Conservation (phyloP, 1,140 invertebrate species). For the Diorhabda carinulata region DNA sequence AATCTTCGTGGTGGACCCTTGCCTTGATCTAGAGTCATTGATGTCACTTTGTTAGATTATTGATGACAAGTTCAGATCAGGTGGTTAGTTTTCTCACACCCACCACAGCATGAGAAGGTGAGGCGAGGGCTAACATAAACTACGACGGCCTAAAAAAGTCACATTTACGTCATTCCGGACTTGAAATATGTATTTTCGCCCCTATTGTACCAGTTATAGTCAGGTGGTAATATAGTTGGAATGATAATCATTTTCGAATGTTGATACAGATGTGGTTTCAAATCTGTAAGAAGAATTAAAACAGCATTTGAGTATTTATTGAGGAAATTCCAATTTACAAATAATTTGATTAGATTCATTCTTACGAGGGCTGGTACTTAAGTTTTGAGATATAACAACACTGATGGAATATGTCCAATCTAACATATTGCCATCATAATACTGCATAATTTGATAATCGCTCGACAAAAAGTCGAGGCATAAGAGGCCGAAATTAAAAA, state of each 20-base stretch:
- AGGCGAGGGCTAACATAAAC: slow-evolving; percentile 7
- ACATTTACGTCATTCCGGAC: slow-evolving; percentile 10
- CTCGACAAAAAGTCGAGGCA: no score
- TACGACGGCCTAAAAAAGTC: slow-evolving; percentile 20
- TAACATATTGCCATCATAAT: no score
- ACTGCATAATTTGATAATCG: no score
- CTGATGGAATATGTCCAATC: no score
- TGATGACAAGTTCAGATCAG: slow-evolving; percentile 20
- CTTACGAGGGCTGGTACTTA: no score
- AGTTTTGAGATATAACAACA: no score
- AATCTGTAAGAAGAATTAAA: no score
- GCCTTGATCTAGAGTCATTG: slow-evolving; percentile 17
- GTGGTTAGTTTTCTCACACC: slow-evolving; percentile 17
- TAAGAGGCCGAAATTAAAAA: no score
- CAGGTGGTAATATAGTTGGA: not conserved
- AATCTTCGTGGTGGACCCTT: slow-evolving; percentile 8
- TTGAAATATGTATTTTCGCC: slow-evolving; percentile 4
- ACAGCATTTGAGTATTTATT: no score
- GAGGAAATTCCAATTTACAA: no score
- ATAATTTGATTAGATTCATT: no score
- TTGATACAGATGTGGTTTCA: not conserved
- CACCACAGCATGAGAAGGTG: slow-evolving; percentile 14
- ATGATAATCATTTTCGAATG: not conserved
- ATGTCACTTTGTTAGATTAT: slow-evolving; percentile 17
- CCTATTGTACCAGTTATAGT: slow-evolving; percentile 4